These are phyloP conservation scores for Drosophila ohnishii DNA, from an alignment of 1,140 invertebrate species.

Conservation along the genomic window DNA sequence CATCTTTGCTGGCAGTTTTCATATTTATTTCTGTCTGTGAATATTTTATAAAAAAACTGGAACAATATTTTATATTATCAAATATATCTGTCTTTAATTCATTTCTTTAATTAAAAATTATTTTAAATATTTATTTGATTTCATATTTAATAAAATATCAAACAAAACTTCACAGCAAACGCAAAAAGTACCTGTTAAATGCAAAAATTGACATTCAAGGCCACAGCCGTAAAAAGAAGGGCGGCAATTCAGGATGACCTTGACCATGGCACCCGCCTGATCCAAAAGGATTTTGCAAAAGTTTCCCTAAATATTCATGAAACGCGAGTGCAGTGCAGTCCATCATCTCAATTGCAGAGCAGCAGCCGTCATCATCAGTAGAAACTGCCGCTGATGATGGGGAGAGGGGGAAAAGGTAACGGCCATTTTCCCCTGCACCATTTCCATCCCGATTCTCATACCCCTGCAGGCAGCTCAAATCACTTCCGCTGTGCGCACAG, in stretches of 20 bases:
- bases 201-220: constrained; percentile 13
- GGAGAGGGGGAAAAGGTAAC: constrained; percentile 1
- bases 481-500: constrained; percentile 63
- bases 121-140: background rate
- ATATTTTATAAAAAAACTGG: background rate
- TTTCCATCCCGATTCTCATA: background rate
- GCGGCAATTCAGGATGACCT: constrained; percentile 4
- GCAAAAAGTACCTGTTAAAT: background rate
- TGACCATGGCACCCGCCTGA: constrained; percentile 15
- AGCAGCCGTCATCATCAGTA: constrained; percentile 20
- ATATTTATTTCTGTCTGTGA: background rate
- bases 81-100: no score
- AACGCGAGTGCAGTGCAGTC: constrained; percentile 28
- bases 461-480: constrained; percentile 53
- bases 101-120: no score
- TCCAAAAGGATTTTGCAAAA: constrained; percentile 4
- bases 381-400: background rate
- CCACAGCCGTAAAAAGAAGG: background rate
- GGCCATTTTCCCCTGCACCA: background rate
- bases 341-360: constrained; percentile 42
- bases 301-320: constrained; percentile 46
- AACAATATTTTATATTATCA: background rate
- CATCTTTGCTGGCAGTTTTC: constrained; percentile 16
- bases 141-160: background rate
- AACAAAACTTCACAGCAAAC: background rate